Base-by-base conservation (phyloP, 37 sponge, comb jelly and placozoan genomes). In the Haliclona indistincta region DNA sequence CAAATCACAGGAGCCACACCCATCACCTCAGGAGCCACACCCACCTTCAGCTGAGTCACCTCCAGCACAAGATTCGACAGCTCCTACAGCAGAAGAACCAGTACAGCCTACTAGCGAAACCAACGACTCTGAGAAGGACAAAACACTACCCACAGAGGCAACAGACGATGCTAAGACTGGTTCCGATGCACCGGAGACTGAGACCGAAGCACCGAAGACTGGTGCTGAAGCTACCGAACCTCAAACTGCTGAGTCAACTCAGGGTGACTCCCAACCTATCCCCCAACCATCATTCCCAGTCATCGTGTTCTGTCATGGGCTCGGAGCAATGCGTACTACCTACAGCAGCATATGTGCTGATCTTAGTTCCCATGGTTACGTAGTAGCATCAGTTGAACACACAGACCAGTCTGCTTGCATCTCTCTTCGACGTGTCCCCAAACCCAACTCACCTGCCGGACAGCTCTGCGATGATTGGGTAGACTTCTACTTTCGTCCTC, bases 371-470 rank as follows among this genome's bases (percentile, higher is more conserved):
- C 83, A 85, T 44, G 91, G 91, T 56, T 90, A 85, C 64, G 70
- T 90, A 8, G 91, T 85, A 38, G 91, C 82, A 0, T 38, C 82
- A 23, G 78, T 90, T 38, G 91, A 90, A 38, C 91, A 90, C 82
- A 88, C 78, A 52, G 89, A 89, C 65, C 64, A 52, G 20, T 83
- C 89, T 20, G 89, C 84, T 8, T 58, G 54, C 60, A 63, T 61
- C 35, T 43, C 67, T 11, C 32, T 80, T 38, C 32, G 30, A 43
- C 54, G 76, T 38, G 76, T 83, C 20, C 83, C 83, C 25, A 28
- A 1, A 17, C 61, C 75, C n/a, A 58, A 56, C 6, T 37, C 41
- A 8, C 30, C 11, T 37, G 74, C 34, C 28, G 73, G 53, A 32
- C 45, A 69, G 63, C 29, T 70, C 0, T 17, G 22, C 15, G 70